Base-by-base conservation (phyloP, 2,797 vertebrate species). In the Octomys mimax region DNA sequence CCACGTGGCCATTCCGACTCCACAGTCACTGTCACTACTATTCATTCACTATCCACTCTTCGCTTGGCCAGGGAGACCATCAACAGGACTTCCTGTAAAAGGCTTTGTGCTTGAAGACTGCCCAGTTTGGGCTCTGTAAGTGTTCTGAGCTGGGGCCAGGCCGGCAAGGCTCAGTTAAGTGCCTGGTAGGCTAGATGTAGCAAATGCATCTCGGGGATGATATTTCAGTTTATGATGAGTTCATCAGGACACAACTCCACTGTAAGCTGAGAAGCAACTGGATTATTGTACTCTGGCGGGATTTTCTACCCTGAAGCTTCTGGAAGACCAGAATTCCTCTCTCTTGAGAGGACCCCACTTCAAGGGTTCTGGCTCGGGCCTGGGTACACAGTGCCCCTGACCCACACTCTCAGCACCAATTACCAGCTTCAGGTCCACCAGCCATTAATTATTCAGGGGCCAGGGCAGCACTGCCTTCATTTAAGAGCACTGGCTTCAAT, bases 361-460 rank as follows among this genome's bases (percentile, higher is more conserved):
- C 33, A n/a, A 19, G 64, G 95, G 84, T 39, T 9, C 78, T 79
- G 85, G 87, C 66, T 94, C 57, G 2, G 12, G 33, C 75, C 0
- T 5, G 46, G 21, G 71, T 31, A 21, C 57, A 57, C 2, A 33
- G 1, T 59, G 2, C 10, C 0, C 16, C 79, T 49, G 78, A 64
- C 52, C 59, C 49, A 61, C 8, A 21, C 26, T 70, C 93, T 87
- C 80, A 87, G n/a, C 33, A 21, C 39, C 70, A 21, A 28, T 0
- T 71, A 0, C 71, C 62, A 95, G 70, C 87, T 94, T 92, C 95
- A 71, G 86, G 89, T 64, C 59, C 79, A 46, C 95, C 88, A 49
- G 70, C 95, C 46, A 89, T 97, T 97, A 83, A 92, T 95, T 97
- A 97, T 96, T 98, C 92, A 96, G 1, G 96, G 49, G 91, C 62